A percentile compares a stretch with the other conserved stretches of the same genome.
Conservation (phyloP, 2,797 vertebrate species). For the Thripadectes ignobilis region DNA sequence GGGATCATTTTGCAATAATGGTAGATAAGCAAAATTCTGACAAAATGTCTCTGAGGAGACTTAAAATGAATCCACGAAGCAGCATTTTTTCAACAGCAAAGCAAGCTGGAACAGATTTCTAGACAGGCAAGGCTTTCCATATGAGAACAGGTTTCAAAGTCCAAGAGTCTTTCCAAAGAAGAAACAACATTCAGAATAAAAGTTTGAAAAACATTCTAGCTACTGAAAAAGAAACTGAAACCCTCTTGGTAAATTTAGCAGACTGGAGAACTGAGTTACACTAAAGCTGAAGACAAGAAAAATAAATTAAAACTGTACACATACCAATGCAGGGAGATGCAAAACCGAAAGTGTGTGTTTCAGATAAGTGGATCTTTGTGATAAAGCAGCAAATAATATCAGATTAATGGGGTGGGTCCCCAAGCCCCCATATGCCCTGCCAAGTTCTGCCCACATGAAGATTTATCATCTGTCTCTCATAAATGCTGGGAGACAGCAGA, state of each 20-base stretch:
- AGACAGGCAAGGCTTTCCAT: background rate
- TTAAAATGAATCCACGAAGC: background rate
- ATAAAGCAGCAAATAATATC: background rate
- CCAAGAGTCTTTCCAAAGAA: background rate
- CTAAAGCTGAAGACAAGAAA: background rate
- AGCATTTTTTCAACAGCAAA: constrained; percentile 1
- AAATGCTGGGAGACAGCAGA: background rate
- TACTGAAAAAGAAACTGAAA: constrained; percentile 52
- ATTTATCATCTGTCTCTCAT: background rate
- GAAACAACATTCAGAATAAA: background rate
- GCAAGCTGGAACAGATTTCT: background rate
- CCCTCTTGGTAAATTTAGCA: background rate
- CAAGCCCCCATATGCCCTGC: background rate
- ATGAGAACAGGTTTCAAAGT: constrained; percentile 25
- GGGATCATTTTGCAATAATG: background rate
- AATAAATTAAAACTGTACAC: background rate
- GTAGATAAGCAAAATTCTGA: constrained; percentile 35
- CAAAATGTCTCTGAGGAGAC: background rate
- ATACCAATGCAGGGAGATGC: background rate
- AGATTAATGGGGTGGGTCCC: background rate
- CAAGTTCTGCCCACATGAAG: background rate
- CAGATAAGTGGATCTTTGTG: background rate
- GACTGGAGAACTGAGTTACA: background rate
- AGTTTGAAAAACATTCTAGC: background rate
- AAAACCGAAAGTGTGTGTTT: background rate